phyloP scores from a whole-genome alignment of 2,888 invertebrate genomes.

The Icerya purchasi region DNA sequence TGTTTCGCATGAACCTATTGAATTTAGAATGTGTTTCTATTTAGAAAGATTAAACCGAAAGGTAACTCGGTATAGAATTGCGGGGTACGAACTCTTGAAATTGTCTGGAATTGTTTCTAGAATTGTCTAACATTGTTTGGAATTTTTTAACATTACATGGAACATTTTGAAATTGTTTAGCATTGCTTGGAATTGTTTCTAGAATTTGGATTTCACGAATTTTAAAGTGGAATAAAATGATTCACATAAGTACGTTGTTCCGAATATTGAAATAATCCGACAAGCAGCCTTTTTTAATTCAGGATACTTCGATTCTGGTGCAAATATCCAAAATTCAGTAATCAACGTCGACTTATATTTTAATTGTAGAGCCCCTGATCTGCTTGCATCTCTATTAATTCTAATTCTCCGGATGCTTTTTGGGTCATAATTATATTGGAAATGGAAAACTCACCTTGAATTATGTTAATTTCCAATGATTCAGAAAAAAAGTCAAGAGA shows the following conservation, averaged over 20 bases:
- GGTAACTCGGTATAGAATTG: too few species aligned
- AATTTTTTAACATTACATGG: too few species aligned
- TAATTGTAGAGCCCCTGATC: not conserved
- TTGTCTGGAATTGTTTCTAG: too few species aligned
- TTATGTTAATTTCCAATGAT: not conserved
- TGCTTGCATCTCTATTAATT: not conserved
- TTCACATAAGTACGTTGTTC: not conserved
- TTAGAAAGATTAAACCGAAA: too few species aligned
- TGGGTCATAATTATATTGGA: not conserved
- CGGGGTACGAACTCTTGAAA: too few species aligned
- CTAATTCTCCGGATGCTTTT: not conserved
- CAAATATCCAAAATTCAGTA: not conserved
- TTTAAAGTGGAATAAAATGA: not conserved
- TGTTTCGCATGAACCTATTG: too few species aligned
- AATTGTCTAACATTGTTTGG: too few species aligned
- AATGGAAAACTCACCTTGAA: not conserved
- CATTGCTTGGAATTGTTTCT: too few species aligned
- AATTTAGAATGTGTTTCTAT: too few species aligned
- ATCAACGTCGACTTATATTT: not conserved
- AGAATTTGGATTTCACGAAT: not conserved
- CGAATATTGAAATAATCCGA: not conserved
- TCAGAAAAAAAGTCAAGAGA: not conserved
- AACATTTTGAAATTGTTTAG: too few species aligned
- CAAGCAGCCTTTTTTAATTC: not conserved
- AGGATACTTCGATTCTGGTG: not conserved